phyloP scores from a whole-genome alignment of 2,113 vertebrate species.

The Spilogale gracilis region DNA sequence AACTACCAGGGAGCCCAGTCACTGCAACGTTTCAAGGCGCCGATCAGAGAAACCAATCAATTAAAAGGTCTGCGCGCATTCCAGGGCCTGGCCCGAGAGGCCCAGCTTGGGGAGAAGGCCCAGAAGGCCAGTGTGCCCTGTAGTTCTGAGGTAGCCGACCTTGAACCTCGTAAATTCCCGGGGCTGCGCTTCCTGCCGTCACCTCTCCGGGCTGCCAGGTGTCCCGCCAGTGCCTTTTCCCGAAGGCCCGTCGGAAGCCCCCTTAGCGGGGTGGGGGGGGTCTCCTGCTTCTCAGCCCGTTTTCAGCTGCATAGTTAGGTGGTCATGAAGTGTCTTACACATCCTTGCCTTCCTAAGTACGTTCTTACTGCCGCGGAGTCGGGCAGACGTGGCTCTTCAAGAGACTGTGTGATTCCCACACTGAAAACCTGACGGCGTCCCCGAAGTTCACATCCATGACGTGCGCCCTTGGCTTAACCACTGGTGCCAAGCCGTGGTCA shows the following conservation, averaged over 20 bases:
- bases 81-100: conserved; percentile 49
- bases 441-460: conserved; percentile 37
- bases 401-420: background rate
- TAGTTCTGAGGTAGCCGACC: background rate
- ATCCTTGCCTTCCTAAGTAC: background rate
- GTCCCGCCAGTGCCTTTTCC: conserved; percentile 26
- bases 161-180: background rate
- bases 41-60: conserved; percentile 81
- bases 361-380: background rate
- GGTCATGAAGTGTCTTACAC: background rate
- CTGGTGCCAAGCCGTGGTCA: conserved; percentile 25
- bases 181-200: background rate
- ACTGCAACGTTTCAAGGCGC: conserved; percentile 66
- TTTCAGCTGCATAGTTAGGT: background rate
- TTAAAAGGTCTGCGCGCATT: background rate
- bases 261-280: background rate
- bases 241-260: background rate
- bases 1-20: conserved; percentile 66
- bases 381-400: background rate
- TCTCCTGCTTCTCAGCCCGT: background rate
- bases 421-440: background rate
- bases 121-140: background rate
- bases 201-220: background rate
- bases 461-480: conserved; percentile 55
- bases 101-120: conserved; percentile 53